phyloP scores from a whole-genome alignment of 2,113 vertebrate species.

The Eurypyga helias region DNA sequence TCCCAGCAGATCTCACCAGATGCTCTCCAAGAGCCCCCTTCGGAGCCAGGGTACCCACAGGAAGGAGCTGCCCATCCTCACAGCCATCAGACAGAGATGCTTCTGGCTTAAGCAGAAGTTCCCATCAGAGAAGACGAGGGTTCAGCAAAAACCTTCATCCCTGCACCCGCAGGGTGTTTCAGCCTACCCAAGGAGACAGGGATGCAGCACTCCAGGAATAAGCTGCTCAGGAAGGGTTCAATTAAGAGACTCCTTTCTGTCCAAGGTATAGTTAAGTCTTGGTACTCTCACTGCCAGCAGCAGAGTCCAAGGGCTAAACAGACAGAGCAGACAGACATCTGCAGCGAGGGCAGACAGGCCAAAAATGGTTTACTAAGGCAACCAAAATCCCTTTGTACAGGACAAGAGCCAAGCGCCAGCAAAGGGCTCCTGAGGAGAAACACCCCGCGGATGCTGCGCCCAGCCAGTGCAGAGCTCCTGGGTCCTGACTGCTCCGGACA shows the following conservation, averaged over 20 bases:
- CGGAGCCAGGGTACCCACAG: neutral
- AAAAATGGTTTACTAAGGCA: neutral
- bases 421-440: accelerated
- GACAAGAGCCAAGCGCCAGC: neutral
- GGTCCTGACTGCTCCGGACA: neutral
- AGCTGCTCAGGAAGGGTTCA: neutral
- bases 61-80: neutral
- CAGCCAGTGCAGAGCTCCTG: accelerated
- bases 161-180: neutral
- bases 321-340: neutral
- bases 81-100: neutral
- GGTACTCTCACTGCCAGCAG: neutral
- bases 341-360: neutral
- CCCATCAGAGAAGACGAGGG: neutral
- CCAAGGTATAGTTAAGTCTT: neutral
- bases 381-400: neutral
- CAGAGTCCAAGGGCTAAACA: neutral
- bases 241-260: neutral
- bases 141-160: too few species aligned
- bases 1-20: neutral
- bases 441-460: accelerated
- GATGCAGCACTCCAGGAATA: neutral
- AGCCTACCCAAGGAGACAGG: neutral
- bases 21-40: neutral
- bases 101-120: neutral